Conservation (phyloP, 2,797 vertebrate species). For the Ataeniobius toweri region DNA sequence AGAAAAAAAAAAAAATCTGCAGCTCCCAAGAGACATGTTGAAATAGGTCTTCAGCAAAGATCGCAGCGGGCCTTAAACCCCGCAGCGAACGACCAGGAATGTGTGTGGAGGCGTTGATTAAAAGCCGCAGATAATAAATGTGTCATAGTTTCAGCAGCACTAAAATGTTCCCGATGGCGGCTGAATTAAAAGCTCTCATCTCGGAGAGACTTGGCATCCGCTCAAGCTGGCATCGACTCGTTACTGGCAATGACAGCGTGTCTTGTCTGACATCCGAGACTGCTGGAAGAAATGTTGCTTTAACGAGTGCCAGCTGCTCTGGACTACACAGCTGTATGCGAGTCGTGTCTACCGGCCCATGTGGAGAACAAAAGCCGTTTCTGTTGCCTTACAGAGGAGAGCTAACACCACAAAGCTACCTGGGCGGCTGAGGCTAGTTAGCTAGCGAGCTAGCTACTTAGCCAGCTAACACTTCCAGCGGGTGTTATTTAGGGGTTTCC, state of each 20-base stretch:
- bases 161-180: slow-evolving; percentile 7
- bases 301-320: slow-evolving; percentile 20
- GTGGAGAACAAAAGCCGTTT: background rate
- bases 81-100: background rate
- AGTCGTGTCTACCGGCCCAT: background rate
- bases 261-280: slow-evolving; percentile 43
- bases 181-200: slow-evolving; percentile 1
- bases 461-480: slow-evolving; percentile 54
- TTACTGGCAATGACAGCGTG: slow-evolving; percentile 46
- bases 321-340: background rate
- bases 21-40: slow-evolving; percentile 4
- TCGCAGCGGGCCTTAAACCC: slow-evolving; percentile 2
- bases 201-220: slow-evolving; percentile 34
- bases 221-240: slow-evolving; percentile 50
- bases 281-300: slow-evolving; percentile 30
- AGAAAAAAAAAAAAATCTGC: background rate
- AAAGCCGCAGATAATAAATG: background rate
- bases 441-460: slow-evolving; percentile 67
- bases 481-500: slow-evolving; percentile 27
- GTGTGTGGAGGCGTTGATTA: background rate
- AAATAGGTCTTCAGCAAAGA: slow-evolving; percentile 1
- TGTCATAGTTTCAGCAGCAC: slow-evolving; percentile 7
- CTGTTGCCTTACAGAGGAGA: background rate
- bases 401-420: slow-evolving; percentile 42
- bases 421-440: slow-evolving; percentile 55